Base-by-base conservation (phyloP, 1,140 invertebrate species). In the Panulirus ornatus region DNA sequence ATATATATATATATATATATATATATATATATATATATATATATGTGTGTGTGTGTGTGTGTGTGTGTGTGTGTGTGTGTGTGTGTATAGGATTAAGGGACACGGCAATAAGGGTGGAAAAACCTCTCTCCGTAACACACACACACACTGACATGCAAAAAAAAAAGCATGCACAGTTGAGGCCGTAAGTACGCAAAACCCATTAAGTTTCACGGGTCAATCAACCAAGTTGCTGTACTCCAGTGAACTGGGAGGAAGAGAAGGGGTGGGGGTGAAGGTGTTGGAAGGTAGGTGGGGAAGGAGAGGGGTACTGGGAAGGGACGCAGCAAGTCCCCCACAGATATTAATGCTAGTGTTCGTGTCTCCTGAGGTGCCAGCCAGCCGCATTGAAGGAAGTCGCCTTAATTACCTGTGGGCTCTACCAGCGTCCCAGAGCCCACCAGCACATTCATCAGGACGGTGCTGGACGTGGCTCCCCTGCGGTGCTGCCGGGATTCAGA, bases 1-100 rank as follows among this genome's bases (percentile, higher is more conserved):
- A 78, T 78, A 78, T 78, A 78, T 78, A 78, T 78, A 78, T 78
- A 78, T 78, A 78, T 78, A 78, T 78, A 78, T 78, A 78, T 78
- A 78, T 38, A 78, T 78, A 78, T 78, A 42, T 78, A 78, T 78
- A 42, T 78, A 78, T 38, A 78, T 78, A 42, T 42, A 78, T 78
- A 78, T 78, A 78, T 78, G 30, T 78, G 8, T 40, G 40, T 78
- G 8, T 40, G 40, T 78, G 40, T 78, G 40, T 78, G 40, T 40
- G 30, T 78, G 8, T 40, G 8, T 79, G 42, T 42, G 42, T 73
- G 34, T 58, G 22, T 58, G 22, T 58, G 22, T 58, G 22, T 58
- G 22, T 58, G 22, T 58, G 22, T 58, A 58, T 58, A 11, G 51
- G 9, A 22, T 58, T 58, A 58, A 58, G 51, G 51, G 9, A 22